phyloP scores from a whole-genome alignment of 2,888 invertebrate genomes.

The Tribolium freemani region DNA sequence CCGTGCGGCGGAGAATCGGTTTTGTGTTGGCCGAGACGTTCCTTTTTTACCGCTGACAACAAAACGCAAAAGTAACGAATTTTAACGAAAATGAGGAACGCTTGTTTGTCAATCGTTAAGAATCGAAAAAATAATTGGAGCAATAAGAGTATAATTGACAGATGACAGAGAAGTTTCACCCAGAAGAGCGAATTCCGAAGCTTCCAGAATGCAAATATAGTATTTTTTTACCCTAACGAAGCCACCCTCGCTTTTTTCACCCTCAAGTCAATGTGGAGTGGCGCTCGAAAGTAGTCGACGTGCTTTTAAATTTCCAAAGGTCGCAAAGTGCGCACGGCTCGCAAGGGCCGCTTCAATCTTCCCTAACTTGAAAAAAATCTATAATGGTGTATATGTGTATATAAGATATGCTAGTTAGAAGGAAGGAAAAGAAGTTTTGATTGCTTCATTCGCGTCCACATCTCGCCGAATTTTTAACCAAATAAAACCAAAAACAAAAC shows the following conservation, averaged over 20 bases:
- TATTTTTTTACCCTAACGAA: slow-evolving; percentile 69
- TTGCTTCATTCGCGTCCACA: slow-evolving; percentile 59
- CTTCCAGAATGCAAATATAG: slow-evolving; percentile 68
- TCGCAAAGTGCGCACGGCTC: slow-evolving; percentile 55
- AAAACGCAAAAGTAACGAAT: slow-evolving; percentile 53
- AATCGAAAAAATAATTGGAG: slow-evolving; percentile 17
- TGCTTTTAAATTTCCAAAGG: slow-evolving; percentile 53
- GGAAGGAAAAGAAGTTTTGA: slow-evolving; percentile 68
- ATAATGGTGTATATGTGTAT: slow-evolving; percentile 69
- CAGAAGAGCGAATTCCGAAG: slow-evolving; percentile 60
- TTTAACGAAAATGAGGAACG: slow-evolving; percentile 19
- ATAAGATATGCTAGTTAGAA: slow-evolving; percentile 69
- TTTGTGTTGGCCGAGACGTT: slow-evolving; percentile 48
- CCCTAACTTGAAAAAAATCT: slow-evolving; percentile 69
- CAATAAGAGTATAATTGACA: slow-evolving; percentile 20
- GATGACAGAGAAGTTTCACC: slow-evolving; percentile 35
- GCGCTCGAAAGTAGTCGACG: slow-evolving; percentile 55
- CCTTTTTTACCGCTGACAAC: slow-evolving; percentile 18
- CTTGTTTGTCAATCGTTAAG: slow-evolving; percentile 21
- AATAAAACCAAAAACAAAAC: background rate
- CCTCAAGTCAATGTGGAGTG: slow-evolving; percentile 66
- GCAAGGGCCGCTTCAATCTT: slow-evolving; percentile 63
- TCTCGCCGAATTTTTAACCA: background rate
- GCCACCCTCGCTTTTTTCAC: slow-evolving; percentile 69
- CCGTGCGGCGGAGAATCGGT: slow-evolving; percentile 55